These are phyloP conservation scores for Gorsachius goisagi DNA, from an alignment of 2,113 vertebrate species.

Conservation along the genomic window DNA sequence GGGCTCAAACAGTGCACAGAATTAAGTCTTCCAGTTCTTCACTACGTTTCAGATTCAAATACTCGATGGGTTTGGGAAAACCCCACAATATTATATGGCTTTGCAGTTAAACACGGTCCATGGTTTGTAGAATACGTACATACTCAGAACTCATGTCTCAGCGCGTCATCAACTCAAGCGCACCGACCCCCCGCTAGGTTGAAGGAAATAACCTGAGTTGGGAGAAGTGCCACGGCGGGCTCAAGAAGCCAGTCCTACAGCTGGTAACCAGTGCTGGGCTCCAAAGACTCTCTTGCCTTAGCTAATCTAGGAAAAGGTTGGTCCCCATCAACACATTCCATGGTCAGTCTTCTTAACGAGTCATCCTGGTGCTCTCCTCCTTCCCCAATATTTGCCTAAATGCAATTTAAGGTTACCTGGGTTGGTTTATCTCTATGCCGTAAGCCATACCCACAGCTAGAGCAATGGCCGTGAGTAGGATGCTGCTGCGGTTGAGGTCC, in stretches of 20 bases:
- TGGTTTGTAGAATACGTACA: background rate
- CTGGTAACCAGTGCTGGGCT: background rate
- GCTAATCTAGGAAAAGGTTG: background rate
- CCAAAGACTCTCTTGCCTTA: background rate
- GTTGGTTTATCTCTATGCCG: background rate
- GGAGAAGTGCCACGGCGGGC: background rate
- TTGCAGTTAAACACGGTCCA: background rate
- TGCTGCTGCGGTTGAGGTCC: rapidly evolving
- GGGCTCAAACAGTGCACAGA: background rate
- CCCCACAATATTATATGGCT: background rate
- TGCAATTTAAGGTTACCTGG: rapidly evolving
- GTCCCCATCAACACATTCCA: background rate
- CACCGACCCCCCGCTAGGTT: background rate
- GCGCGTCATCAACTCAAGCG: background rate
- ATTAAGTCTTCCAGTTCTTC: background rate
- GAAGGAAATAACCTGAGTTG: too few relatives aligned
- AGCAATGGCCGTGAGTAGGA: rapidly evolving
- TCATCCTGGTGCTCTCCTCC: background rate
- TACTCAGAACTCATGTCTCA: background rate
- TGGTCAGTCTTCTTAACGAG: background rate
- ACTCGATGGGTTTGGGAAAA: background rate
- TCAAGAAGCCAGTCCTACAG: background rate
- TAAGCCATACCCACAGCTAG: background rate
- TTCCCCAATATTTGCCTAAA: too few relatives aligned
- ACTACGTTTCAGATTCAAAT: background rate